Percentiles rank a stretch among this genome's conserved stretches.
phyloP scores from a whole-genome alignment of 1,140 invertebrate species.

The Heliconius hermathena region DNA sequence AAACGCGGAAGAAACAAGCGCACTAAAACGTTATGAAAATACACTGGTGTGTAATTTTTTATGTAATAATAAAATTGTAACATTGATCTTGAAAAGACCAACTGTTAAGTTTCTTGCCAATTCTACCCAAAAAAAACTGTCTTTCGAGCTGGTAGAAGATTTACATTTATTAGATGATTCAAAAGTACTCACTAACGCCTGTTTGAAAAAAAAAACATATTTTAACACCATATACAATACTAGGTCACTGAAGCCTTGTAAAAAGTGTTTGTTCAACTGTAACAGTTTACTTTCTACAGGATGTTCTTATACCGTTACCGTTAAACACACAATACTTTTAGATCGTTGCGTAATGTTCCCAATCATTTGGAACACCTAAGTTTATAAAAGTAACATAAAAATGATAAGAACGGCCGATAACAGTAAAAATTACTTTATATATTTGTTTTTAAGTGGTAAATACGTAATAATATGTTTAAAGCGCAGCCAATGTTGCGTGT shows the following conservation, averaged over 20 bases:
- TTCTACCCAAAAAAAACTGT: too few relatives aligned
- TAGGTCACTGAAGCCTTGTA: constrained; percentile 48
- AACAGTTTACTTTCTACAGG: constrained; percentile 50
- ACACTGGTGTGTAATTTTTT: too few relatives aligned
- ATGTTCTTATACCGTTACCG: constrained; percentile 22
- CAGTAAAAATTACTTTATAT: neutral
- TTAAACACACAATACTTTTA: neutral
- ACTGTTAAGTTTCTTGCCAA: too few relatives aligned
- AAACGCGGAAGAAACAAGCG: too few relatives aligned
- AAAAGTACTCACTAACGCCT: too few relatives aligned
- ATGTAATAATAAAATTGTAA: too few relatives aligned
- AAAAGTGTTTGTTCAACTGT: constrained; percentile 54
- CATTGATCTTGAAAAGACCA: too few relatives aligned
- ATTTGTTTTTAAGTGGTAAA: neutral
- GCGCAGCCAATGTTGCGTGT: neutral
- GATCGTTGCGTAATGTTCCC: neutral
- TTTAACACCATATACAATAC: constrained; percentile 21
- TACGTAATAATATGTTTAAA: neutral
- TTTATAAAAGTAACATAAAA: neutral
- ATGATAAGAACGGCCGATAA: neutral
- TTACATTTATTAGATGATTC: too few relatives aligned
- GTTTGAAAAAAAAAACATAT: neutral
- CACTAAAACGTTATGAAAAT: too few relatives aligned
- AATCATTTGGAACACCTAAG: neutral
- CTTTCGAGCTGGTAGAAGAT: too few relatives aligned